Conservation (phyloP, 2,888 invertebrate species). For the Chaetogeoica ovagalla region DNA sequence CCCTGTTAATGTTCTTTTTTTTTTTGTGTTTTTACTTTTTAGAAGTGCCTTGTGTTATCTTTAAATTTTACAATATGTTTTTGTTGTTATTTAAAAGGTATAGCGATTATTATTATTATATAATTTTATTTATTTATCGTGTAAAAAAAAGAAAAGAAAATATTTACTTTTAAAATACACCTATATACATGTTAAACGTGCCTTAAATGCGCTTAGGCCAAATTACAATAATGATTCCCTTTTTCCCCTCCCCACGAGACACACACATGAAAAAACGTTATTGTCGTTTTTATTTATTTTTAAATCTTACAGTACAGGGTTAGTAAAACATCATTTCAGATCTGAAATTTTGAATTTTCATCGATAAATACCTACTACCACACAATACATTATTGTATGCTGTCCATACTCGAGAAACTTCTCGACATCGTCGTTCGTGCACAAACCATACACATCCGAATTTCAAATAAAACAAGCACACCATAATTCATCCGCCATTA, state of each 20-base stretch:
- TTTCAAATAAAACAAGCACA: too few species aligned
- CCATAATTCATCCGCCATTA: too few species aligned
- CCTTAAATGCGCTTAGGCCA: slow-evolving; percentile 50
- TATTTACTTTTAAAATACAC: slow-evolving; percentile 6
- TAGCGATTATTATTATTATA: background rate
- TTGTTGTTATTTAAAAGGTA: background rate
- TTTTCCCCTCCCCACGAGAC: background rate
- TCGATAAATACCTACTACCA: background rate
- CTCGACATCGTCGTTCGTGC: background rate
- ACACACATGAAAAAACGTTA: background rate
- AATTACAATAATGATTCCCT: slow-evolving; percentile 26
- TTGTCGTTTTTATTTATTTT: slow-evolving; percentile 16
- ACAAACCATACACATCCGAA: background rate
- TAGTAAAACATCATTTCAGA: background rate
- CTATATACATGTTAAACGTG: slow-evolving; percentile 28
- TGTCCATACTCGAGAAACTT: background rate
- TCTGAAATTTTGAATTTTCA: background rate
- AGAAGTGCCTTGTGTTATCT: slow-evolving; percentile 50
- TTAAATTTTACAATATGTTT: slow-evolving; percentile 24
- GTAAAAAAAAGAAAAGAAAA: slow-evolving; percentile 4
- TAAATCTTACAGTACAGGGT: background rate
- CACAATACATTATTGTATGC: too few species aligned
- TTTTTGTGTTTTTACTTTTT: slow-evolving; percentile 24
- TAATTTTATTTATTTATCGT: slow-evolving; percentile 24
- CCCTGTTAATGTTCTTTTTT: slow-evolving; percentile 19